A percentile compares a stretch with the other conserved stretches of the same genome.
Evolutionary conservation across 2,797 vertebrate species (phyloP).

Genomic region (Hylomyscus alleni): DNA sequence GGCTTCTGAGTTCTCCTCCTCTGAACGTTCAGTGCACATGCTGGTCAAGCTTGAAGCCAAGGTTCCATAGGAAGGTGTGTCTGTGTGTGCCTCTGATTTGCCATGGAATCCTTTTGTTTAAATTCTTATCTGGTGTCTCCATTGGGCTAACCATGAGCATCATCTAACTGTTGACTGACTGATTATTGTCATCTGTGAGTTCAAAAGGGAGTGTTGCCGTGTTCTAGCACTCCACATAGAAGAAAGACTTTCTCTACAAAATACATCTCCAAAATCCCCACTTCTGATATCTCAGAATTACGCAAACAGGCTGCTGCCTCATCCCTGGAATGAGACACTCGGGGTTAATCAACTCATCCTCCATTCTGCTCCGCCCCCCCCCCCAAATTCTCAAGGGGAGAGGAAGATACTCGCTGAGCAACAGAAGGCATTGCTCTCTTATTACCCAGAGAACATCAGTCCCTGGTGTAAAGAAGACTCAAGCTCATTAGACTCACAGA

Average conservation of each 20-base stretch:
- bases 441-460: constrained; percentile 40
- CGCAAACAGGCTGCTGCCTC: neutral
- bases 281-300: neutral
- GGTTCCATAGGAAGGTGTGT: neutral
- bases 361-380: neutral
- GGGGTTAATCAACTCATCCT: neutral
- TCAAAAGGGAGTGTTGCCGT: neutral
- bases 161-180: neutral
- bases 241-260: neutral
- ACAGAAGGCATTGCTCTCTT: neutral
- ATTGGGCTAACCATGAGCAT: neutral
- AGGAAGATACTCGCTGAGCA: constrained; percentile 45
- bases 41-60: neutral
- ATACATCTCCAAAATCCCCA: neutral
- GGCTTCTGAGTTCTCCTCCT: neutral
- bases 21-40: neutral
- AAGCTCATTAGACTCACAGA: constrained; percentile 67
- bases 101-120: neutral
- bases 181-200: neutral
- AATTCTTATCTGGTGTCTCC: neutral
- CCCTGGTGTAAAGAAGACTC: constrained; percentile 54
- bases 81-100: neutral
- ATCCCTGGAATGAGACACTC: constrained; percentile 58
- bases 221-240: neutral
- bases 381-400: neutral